Evolutionary conservation across 1,140 invertebrate genomes (phyloP).

Genomic region (Rhyacophila brunnea): DNA sequence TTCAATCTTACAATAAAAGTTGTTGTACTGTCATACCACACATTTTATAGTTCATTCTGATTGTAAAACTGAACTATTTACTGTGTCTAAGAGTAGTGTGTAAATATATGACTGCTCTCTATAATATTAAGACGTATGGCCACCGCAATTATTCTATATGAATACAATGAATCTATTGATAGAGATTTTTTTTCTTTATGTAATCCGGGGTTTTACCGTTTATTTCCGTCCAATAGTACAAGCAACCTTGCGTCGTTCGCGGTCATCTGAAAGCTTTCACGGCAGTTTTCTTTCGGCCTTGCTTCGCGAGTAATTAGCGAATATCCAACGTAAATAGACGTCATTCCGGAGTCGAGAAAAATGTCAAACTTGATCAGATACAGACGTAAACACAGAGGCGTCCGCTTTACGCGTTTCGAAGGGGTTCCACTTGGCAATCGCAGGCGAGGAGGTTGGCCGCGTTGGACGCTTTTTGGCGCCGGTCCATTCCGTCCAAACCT

Average conservation of each 20-base stretch:
- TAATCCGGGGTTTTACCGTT: no score
- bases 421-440: slow-evolving; percentile 9
- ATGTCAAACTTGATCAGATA: background rate
- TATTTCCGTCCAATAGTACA: no score
- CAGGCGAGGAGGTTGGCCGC: slow-evolving; percentile 18
- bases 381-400: background rate
- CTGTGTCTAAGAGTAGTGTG: no score
- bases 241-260: background rate
- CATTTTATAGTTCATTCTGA: no score
- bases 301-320: slow-evolving; percentile 1
- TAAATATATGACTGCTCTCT: no score
- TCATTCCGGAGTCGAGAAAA: background rate
- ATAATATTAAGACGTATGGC: no score
- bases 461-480: slow-evolving; percentile 26
- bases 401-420: background rate
- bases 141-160: no score
- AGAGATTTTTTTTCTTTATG: no score
- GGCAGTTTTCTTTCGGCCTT: background rate
- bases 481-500: slow-evolving; percentile 29
- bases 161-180: no score
- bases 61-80: no score
- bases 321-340: background rate
- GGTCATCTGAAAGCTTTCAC: background rate
- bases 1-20: no score
- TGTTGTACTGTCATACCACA: no score